Conservation (phyloP, 2,113 vertebrate genomes). For the Onychorhynchus coronatus region DNA sequence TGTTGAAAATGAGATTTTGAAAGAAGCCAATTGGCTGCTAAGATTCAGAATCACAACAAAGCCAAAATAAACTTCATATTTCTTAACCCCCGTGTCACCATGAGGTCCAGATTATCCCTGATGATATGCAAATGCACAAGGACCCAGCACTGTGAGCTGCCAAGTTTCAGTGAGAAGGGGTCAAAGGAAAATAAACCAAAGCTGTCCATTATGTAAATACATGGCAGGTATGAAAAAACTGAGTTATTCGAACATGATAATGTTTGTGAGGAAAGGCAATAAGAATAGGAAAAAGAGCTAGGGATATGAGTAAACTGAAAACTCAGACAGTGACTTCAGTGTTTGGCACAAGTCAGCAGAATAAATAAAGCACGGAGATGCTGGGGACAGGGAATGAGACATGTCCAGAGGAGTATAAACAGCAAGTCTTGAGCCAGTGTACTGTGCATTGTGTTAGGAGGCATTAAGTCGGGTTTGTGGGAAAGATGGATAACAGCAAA, state of each 20-base stretch:
- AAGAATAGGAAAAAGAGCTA: neutral
- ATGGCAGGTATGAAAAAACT: neutral
- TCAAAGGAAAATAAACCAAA: neutral
- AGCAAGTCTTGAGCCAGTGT: neutral
- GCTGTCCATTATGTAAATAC: neutral
- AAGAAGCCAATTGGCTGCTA: slow-evolving; percentile 36
- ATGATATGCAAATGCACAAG: neutral
- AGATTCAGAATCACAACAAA: neutral
- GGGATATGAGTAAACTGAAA: neutral
- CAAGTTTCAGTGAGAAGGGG: neutral
- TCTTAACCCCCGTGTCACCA: neutral
- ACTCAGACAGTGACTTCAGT: slow-evolving; percentile 31
- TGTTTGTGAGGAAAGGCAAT: neutral
- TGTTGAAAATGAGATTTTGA: slow-evolving; percentile 42
- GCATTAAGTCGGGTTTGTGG: neutral
- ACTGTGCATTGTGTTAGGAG: neutral
- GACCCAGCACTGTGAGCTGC: neutral
- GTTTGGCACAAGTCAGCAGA: slow-evolving; percentile 22
- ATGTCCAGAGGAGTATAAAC: neutral
- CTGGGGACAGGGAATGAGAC: neutral
- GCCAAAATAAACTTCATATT: slow-evolving; percentile 43
- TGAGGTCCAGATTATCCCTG: neutral
- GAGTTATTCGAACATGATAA: neutral
- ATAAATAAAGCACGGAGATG: slow-evolving; percentile 11
- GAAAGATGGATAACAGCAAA: neutral